Conservation (phyloP, 2,888 invertebrate species). For the Eulithis testata region DNA sequence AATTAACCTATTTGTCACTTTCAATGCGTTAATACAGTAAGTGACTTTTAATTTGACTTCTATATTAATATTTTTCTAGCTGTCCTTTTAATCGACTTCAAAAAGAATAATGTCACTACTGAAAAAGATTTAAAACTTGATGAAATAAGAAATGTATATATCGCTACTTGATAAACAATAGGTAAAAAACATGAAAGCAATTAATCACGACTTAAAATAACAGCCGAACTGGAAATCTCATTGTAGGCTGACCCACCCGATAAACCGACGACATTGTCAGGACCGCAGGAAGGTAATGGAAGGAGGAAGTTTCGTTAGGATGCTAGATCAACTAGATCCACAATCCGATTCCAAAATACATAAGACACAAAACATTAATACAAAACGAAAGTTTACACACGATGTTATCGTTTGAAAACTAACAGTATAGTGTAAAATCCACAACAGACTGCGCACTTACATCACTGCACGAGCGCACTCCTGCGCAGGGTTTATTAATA, state of each 20-base stretch:
- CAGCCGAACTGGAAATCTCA: too few relatives aligned
- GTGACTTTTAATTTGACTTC: constrained; percentile 1
- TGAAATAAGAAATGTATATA: too few relatives aligned
- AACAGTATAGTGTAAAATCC: constrained; percentile 34
- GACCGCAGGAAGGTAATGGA: too few relatives aligned
- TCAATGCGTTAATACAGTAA: not conserved
- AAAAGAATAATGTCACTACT: too few relatives aligned
- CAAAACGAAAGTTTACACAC: constrained; percentile 35
- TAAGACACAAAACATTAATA: constrained; percentile 1
- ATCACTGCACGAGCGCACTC: constrained; percentile 74
- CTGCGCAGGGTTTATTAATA: constrained; percentile 76
- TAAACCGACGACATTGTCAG: constrained; percentile 20
- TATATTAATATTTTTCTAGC: not conserved
- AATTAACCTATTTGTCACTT: constrained; percentile 23
- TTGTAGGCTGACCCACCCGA: not conserved
- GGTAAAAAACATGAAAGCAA: too few relatives aligned
- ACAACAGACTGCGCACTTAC: constrained; percentile 53
- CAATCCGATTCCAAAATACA: not conserved
- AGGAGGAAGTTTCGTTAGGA: too few relatives aligned
- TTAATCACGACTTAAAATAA: too few relatives aligned
- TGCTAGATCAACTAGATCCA: not conserved
- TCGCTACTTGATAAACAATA: too few relatives aligned
- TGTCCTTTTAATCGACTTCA: too few relatives aligned
- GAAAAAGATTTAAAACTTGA: too few relatives aligned
- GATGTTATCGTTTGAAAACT: constrained; percentile 32